These are phyloP conservation scores for Patella caerulea DNA, from an alignment of 2,888 invertebrate genomes.

Conservation along the genomic window DNA sequence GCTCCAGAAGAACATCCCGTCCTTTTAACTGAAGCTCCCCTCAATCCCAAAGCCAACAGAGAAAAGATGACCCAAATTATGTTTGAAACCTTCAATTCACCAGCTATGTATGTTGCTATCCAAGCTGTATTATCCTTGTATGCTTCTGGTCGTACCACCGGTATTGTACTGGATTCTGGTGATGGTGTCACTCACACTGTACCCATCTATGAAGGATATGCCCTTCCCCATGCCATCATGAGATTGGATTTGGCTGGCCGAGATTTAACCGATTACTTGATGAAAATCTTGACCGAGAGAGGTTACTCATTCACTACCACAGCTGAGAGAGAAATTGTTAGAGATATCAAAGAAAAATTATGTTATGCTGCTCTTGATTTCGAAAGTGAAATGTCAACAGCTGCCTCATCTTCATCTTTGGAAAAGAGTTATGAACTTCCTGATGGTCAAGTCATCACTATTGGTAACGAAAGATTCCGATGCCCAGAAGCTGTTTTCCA, in stretches of 20 bases:
- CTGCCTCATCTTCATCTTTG: slow-evolving; percentile 89
- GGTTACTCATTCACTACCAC: slow-evolving; percentile 72
- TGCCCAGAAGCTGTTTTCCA: slow-evolving; percentile 60
- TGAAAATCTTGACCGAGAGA: slow-evolving; percentile 75
- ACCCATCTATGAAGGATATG: slow-evolving; percentile 76
- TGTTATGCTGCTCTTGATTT: slow-evolving; percentile 88
- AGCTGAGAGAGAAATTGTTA: slow-evolving; percentile 93
- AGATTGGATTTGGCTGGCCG: slow-evolving; percentile 58
- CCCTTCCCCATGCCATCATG: slow-evolving; percentile 58
- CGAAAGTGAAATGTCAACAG: slow-evolving; percentile 95
- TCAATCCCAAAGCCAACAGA: slow-evolving; percentile 88
- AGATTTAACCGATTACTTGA: slow-evolving; percentile 59
- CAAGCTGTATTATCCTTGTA: slow-evolving; percentile 96
- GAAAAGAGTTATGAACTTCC: slow-evolving; percentile 85
- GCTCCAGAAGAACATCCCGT: slow-evolving; percentile 86
- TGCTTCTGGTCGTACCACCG: slow-evolving; percentile 96
- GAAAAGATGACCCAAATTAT: slow-evolving; percentile 85
- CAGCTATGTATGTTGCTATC: slow-evolving; percentile 94
- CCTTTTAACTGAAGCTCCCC: slow-evolving; percentile 87
- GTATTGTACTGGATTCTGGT: slow-evolving; percentile 94
- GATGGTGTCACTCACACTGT: slow-evolving; percentile 96
- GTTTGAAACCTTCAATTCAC: slow-evolving; percentile 85
- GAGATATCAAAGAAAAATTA: slow-evolving; percentile 95
- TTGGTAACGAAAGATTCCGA: slow-evolving; percentile 67
- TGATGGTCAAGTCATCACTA: slow-evolving; percentile 69